Evolutionary conservation across 2,113 vertebrate genomes (phyloP).

Genomic region (Serilophus lunatus): DNA sequence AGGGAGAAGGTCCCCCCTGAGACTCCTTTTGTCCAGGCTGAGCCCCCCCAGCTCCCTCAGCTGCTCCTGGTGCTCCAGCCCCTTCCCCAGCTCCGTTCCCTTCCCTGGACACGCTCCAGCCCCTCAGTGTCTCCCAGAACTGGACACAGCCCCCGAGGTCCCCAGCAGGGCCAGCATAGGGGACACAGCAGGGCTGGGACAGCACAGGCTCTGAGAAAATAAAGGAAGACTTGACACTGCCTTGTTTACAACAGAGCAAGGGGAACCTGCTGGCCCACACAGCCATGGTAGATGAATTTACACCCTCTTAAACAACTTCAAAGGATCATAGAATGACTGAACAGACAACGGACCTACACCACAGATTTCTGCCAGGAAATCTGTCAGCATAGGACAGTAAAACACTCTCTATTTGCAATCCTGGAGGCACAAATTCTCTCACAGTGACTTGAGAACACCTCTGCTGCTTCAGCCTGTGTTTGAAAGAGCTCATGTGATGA

Average conservation of each 20-base stretch:
- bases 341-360: not conserved
- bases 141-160: not conserved
- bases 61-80: too few relatives aligned
- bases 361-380: not conserved
- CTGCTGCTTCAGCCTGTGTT: not conserved
- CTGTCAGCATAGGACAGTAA: not conserved
- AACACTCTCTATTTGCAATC: not conserved
- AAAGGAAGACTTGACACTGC: rapidly evolving
- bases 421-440: not conserved
- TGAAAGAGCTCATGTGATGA: not conserved
- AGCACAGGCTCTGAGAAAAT: not conserved
- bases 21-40: not conserved
- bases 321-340: not conserved
- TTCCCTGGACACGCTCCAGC: not conserved
- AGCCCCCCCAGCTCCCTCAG: not conserved
- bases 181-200: too few relatives aligned
- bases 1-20: not conserved
- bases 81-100: not conserved
- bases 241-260: not conserved
- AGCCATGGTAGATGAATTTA: not conserved
- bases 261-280: not conserved
- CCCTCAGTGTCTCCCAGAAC: not conserved
- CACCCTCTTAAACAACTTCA: not conserved
- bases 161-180: not conserved
- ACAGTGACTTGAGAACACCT: not conserved